Evolutionary conservation across 1,140 invertebrate species (phyloP).

Genomic region (Drosophila lacteicornis): DNA sequence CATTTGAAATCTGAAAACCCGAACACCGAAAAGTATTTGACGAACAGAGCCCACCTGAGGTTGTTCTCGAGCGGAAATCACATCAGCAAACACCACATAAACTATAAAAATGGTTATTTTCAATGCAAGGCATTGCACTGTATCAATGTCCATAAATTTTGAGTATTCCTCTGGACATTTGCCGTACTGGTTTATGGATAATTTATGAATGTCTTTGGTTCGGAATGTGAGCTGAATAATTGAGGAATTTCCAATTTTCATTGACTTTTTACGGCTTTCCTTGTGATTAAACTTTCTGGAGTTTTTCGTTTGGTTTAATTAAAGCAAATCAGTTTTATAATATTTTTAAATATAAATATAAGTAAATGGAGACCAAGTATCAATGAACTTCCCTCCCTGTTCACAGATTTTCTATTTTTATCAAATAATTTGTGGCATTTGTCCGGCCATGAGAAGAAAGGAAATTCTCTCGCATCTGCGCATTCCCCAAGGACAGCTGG

Average conservation of each 20-base stretch:
- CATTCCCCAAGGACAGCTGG: constrained; percentile 43
- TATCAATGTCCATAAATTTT: constrained; percentile 73
- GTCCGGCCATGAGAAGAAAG: background rate
- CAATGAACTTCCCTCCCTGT: background rate
- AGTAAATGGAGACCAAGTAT: no score
- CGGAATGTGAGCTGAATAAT: constrained; percentile 73
- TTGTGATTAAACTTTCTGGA: constrained; percentile 2
- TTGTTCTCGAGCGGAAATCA: constrained; percentile 78
- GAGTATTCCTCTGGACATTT: constrained; percentile 28
- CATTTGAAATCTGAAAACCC: constrained; percentile 14
- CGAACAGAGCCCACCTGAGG: constrained; percentile 69
- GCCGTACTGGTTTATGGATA: constrained; percentile 69
- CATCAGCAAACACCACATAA: constrained; percentile 76
- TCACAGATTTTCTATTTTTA: background rate
- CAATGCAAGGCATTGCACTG: constrained; percentile 57
- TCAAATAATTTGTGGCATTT: background rate
- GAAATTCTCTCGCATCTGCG: constrained; percentile 52
- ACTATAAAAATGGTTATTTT: constrained; percentile 69
- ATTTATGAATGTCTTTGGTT: constrained; percentile 77
- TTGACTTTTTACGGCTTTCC: constrained; percentile 49
- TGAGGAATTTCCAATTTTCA: constrained; percentile 42
- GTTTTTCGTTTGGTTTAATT: background rate
- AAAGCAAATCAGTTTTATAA: background rate
- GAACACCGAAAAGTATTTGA: constrained; percentile 51
- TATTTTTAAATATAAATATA: background rate